Conservation (phyloP, 1,140 invertebrate genomes). For the Chionoecetes opilio region DNA sequence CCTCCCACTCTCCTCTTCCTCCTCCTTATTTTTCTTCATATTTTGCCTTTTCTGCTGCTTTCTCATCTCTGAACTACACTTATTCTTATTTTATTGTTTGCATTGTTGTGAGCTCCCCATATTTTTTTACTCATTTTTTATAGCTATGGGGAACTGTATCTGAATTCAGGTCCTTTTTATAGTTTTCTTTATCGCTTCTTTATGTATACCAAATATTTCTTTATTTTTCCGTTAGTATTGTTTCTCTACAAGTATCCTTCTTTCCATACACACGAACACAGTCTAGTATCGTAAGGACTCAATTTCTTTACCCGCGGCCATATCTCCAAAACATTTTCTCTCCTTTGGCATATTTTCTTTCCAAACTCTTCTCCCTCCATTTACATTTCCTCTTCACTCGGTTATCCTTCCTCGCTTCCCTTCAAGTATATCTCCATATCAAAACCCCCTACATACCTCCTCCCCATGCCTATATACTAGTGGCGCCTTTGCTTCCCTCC, state of each 20-base stretch:
- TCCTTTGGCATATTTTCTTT: neutral
- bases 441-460: neutral
- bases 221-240: neutral
- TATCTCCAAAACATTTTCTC: neutral
- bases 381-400: conserved; percentile 17
- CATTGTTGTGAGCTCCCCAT: neutral
- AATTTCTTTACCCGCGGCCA: neutral
- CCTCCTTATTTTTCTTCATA: neutral
- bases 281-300: neutral
- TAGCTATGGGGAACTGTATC: neutral
- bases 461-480: too few relatives aligned
- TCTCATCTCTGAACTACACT: neutral
- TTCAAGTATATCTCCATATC: neutral
- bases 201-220: neutral
- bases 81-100: too few relatives aligned
- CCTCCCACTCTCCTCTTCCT: neutral
- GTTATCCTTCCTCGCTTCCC: neutral
- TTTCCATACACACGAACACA: neutral
- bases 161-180: neutral
- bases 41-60: neutral
- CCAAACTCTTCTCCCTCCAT: neutral
- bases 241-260: neutral
- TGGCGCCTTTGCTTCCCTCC: too few relatives aligned
- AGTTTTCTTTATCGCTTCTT: neutral
- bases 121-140: neutral